Evolutionary conservation across 2,113 vertebrate genomes (phyloP).

Genomic region (Psilopogon haemacephalus): DNA sequence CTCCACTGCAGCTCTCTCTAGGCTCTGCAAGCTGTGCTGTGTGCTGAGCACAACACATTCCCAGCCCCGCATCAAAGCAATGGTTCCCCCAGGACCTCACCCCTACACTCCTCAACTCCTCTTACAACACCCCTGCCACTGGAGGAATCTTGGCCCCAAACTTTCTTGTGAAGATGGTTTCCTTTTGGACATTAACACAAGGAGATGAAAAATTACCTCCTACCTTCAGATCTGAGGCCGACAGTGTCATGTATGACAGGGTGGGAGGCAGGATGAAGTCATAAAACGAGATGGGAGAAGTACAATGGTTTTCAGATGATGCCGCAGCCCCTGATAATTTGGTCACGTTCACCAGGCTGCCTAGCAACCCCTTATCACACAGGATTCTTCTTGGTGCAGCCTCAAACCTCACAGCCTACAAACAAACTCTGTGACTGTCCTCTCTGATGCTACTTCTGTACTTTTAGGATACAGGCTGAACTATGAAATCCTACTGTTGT

Average conservation of each 20-base stretch:
- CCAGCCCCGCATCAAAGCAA: not conserved
- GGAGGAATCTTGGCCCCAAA: not conserved
- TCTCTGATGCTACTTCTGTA: not conserved
- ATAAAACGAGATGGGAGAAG: not conserved
- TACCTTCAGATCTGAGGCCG: not conserved
- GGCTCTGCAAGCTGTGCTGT: not conserved
- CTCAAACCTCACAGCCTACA: not conserved
- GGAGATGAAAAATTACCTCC: not conserved
- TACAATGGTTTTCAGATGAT: not conserved
- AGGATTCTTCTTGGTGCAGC: not conserved
- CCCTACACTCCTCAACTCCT: not conserved
- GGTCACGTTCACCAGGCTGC: not conserved
- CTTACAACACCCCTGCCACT: not conserved
- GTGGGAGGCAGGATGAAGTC: not conserved
- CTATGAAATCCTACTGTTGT: not conserved
- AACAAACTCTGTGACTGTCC: fast-evolving
- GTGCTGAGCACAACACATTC: fast-evolving
- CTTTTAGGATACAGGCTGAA: not conserved
- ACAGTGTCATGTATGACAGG: fast-evolving
- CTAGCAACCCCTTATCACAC: not conserved
- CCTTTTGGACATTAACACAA: not conserved
- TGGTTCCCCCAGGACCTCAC: not conserved
- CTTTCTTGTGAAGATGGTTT: not conserved
- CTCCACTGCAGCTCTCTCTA: not conserved
- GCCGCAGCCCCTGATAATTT: not conserved